Conservation (phyloP, 2,113 vertebrate species). For the rat (Rattus norvegicus) region GRCr8 NC_086031.1:82474001-82474500, state of each 20-base stretch:
- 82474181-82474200: background rate
- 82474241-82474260: background rate
- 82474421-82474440: background rate
- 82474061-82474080: background rate
- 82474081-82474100: background rate
- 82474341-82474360: fast-evolving
- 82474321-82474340: background rate
- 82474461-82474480: background rate
- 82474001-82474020: background rate
- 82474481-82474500: background rate
- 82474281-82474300: background rate
- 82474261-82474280: background rate
- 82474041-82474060: background rate
- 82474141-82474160: background rate
- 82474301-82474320: background rate
- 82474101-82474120: too few relatives aligned
- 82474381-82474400: background rate
- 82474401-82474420: background rate
- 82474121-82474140: background rate
- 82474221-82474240: background rate
- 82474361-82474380: background rate
- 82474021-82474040: background rate
- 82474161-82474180: background rate
- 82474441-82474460: background rate
- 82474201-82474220: background rate